Base-by-base conservation (phyloP, 1,140 invertebrate genomes). In the Caenorhabditis briggsae region DNA sequence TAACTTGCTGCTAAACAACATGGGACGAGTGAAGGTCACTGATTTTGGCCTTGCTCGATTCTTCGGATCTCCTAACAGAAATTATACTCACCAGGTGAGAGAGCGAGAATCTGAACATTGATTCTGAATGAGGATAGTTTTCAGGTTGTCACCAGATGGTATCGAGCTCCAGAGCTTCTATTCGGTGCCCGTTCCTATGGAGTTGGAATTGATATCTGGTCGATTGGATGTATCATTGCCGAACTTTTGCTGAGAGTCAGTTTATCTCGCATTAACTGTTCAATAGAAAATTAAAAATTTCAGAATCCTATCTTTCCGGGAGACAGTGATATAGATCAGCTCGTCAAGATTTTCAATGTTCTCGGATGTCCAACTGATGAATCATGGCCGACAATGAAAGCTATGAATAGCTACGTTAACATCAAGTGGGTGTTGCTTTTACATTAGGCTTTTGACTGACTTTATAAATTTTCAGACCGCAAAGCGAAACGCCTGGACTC, bases 11-110 rank as follows among this genome's bases (percentile, higher is more conserved):
- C 96, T 99, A 8, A 97, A 98, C 93, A 94, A 95, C 74, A 94
- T 96, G 91, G 98, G 98, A 5, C 94, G 98, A 18, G 93, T 99
- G 0, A 99, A 98, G 94, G 89, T 93, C 64, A 97, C 96, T 89
- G 98, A 99, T 95, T 99, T 99, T 95, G 98, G 98, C 91, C 93
- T 99, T 84, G 98, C 98, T 1, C 97, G 98, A 92, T 96, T 96
- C 91, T 99, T 95, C 94, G 98, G 97, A 5, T 98, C 97, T 2
- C 98, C 98, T 5, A 97, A 95, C 92, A 95, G 97, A 92, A 95
- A 97, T 90, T 98, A 98, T 92, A 99, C 98, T 16, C 96, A 99
- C 95, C 97, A 99, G 94, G 86, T 84, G 48, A 11, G 53, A 25
- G 8, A 5, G n/a, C n/a, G n/a, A 20, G 5, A 12, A 0, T 12